Conservation (phyloP, 2,113 vertebrate genomes). For the Prunella himalayana region DNA sequence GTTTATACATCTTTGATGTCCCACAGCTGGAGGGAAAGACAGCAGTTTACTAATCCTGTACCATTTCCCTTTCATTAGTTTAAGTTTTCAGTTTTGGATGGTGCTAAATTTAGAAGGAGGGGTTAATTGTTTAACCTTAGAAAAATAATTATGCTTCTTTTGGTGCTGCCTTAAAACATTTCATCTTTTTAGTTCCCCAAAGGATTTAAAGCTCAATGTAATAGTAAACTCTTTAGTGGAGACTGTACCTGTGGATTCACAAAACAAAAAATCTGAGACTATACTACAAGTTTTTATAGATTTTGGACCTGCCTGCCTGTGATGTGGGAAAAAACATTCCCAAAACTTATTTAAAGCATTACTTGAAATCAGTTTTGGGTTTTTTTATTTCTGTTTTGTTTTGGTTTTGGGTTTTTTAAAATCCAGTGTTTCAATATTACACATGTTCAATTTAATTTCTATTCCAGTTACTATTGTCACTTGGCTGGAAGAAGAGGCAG, state of each 20-base stretch:
- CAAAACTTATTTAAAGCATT: background rate
- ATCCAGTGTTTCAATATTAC: background rate
- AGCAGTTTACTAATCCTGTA: background rate
- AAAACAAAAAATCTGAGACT: background rate
- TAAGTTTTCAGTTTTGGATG: background rate
- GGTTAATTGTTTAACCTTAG: background rate
- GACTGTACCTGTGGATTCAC: background rate
- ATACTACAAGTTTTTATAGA: background rate
- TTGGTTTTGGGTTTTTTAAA: background rate
- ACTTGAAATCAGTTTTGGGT: background rate
- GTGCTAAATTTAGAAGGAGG: background rate
- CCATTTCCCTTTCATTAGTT: background rate
- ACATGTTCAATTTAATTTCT: background rate
- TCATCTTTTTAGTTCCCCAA: background rate
- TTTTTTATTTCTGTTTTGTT: background rate
- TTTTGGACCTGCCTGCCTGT: background rate
- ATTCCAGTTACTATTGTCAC: background rate
- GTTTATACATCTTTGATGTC: background rate
- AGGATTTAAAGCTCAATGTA: background rate
- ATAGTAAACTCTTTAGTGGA: background rate
- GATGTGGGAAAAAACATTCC: background rate
- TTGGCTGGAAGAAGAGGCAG: background rate
- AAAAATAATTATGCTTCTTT: background rate
- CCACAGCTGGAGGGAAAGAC: background rate
- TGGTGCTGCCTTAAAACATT: fast-evolving